phyloP scores from a whole-genome alignment of 2,888 invertebrate genomes.

The Phaedon cochleariae region DNA sequence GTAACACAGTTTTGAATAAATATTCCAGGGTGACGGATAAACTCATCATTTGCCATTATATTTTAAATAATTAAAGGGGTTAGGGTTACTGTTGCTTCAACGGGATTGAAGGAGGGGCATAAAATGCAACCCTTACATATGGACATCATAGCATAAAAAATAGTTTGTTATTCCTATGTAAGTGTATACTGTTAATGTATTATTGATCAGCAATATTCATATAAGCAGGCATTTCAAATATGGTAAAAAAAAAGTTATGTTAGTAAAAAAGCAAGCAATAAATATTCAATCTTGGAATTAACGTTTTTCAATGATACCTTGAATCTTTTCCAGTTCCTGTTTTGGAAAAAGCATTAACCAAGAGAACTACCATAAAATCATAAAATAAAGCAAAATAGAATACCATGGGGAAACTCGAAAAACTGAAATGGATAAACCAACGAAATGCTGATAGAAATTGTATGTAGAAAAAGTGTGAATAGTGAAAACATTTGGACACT shows the following conservation, averaged over 20 bases:
- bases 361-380: neutral
- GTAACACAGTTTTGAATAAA: too few species aligned
- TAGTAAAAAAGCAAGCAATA: neutral
- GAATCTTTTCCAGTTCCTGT: neutral
- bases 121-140: too few species aligned
- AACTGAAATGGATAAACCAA: neutral
- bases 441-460: neutral
- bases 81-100: too few species aligned
- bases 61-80: too few species aligned
- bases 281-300: too few species aligned
- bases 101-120: too few species aligned
- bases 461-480: neutral
- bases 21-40: too few species aligned
- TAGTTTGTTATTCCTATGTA: too few species aligned
- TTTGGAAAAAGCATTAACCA: neutral
- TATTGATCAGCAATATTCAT: neutral
- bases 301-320: neutral
- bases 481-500: conserved; percentile 5
- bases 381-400: neutral
- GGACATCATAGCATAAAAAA: too few species aligned
- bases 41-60: too few species aligned
- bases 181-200: too few species aligned
- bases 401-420: neutral
- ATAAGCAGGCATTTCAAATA: too few species aligned
- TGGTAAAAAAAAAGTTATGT: neutral